Evolutionary conservation across 2,888 invertebrate species (phyloP).

Genomic region (Agonum fuliginosum): DNA sequence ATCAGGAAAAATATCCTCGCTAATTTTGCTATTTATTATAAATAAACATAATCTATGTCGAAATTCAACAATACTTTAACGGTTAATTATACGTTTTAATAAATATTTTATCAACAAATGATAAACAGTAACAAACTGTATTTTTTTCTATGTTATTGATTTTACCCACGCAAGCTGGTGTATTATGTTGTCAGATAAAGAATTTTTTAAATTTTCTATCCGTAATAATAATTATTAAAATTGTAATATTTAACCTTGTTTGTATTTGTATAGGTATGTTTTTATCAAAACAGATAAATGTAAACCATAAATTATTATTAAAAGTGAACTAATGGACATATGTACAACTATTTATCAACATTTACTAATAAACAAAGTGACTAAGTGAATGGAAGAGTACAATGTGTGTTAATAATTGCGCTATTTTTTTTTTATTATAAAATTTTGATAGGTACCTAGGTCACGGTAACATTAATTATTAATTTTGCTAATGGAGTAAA

Average conservation of each 20-base stretch:
- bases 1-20: background rate
- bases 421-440: no score
- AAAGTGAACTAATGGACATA: background rate
- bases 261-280: background rate
- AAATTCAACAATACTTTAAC: background rate
- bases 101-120: slow-evolving; percentile 9
- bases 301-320: background rate
- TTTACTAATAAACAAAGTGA: no score
- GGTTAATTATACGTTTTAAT: background rate
- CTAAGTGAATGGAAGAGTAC: no score
- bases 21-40: background rate
- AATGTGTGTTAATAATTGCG: no score
- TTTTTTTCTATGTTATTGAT: background rate
- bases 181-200: background rate
- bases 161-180: background rate
- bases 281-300: background rate
- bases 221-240: no score
- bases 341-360: background rate
- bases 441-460: no score
- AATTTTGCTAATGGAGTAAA: no score
- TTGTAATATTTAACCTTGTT: slow-evolving; percentile 14
- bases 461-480: no score
- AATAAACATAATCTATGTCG: background rate
- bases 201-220: background rate
- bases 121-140: background rate